These are phyloP conservation scores for Colossoma macropomum DNA, from an alignment of 2,113 vertebrate genomes.

Conservation along the genomic window DNA sequence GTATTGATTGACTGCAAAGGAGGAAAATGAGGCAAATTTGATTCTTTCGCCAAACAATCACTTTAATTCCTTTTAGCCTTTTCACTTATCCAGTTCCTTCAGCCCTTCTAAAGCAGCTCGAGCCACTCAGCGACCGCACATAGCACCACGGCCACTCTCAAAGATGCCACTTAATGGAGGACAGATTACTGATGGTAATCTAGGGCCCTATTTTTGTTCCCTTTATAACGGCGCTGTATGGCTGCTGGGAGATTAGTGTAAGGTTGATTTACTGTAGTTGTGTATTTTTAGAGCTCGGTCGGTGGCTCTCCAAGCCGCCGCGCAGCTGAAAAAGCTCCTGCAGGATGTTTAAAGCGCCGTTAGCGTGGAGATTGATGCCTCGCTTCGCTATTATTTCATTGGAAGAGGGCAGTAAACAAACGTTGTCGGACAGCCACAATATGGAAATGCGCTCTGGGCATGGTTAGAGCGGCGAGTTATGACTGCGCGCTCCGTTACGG, in stretches of 20 bases:
- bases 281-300: neutral
- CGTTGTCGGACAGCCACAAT: constrained; percentile 74
- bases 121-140: neutral
- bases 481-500: constrained; percentile 58
- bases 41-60: no score
- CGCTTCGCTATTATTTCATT: constrained; percentile 75
- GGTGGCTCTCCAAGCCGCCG: no score
- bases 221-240: neutral
- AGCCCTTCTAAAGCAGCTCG: no score
- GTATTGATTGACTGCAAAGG: no score
- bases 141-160: neutral
- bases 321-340: neutral
- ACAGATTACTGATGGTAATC: constrained; percentile 4
- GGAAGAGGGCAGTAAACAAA: constrained; percentile 78
- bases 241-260: neutral
- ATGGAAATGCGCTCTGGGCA: constrained; percentile 70
- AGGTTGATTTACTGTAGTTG: neutral
- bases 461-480: constrained; percentile 66
- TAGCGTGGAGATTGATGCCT: constrained; percentile 69
- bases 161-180: neutral
- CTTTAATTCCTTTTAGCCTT: no score
- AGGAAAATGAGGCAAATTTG: no score
- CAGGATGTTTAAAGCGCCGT: constrained; percentile 46
- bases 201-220: neutral
- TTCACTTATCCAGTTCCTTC: no score